Evolutionary conservation across 2,113 vertebrate genomes (phyloP).

Genomic region (Megaceryle maxima): DNA sequence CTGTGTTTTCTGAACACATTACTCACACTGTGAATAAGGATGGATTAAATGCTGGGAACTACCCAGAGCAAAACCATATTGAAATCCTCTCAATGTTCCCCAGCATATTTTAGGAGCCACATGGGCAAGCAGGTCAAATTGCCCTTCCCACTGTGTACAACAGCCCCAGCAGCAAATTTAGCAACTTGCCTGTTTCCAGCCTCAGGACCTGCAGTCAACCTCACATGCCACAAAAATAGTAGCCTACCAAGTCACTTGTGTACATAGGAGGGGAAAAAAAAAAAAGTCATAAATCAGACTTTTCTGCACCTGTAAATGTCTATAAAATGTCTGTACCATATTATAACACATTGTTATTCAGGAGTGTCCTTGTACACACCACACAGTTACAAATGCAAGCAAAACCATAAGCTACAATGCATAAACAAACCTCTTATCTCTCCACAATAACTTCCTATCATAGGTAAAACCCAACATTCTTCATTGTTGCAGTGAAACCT

Average conservation of each 20-base stretch:
- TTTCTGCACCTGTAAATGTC: not conserved
- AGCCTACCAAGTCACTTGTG: not conserved
- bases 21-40: not conserved
- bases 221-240: not conserved
- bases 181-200: not conserved
- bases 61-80: not conserved
- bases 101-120: fast-evolving
- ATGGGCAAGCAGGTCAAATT: fast-evolving
- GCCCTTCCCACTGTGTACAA: not conserved
- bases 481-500: not conserved
- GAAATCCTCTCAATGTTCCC: not conserved
- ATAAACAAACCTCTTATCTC: not conserved
- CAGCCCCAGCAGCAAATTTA: not conserved
- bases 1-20: not conserved
- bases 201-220: not conserved
- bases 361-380: not conserved
- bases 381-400: not conserved
- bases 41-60: not conserved
- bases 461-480: not conserved
- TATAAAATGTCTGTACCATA: not conserved
- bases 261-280: not conserved
- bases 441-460: not conserved
- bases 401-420: not conserved
- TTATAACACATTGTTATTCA: not conserved
- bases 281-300: not conserved